Evolutionary conservation across 2,113 vertebrate genomes (phyloP).

Genomic region (Sciurus niger): DNA sequence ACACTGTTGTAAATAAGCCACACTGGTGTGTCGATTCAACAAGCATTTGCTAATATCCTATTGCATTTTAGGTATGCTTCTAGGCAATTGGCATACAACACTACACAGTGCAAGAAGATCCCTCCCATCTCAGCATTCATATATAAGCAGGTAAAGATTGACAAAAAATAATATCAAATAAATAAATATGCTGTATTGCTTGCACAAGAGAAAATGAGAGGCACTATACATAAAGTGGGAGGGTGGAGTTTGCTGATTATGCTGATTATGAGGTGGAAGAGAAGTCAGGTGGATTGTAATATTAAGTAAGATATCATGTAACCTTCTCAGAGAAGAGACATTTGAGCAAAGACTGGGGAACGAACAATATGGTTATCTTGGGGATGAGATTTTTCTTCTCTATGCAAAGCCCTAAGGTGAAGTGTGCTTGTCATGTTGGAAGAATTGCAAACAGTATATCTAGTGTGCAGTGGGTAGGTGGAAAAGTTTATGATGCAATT

Average conservation of each 20-base stretch:
- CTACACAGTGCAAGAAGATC: background rate
- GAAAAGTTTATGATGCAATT: background rate
- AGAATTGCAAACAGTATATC: background rate
- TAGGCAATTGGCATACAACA: background rate
- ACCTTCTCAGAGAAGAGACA: background rate
- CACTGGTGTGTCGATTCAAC: background rate
- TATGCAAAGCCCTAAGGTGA: background rate
- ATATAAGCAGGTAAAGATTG: background rate
- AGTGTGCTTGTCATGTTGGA: too few species aligned
- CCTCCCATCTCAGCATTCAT: background rate
- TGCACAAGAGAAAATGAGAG: background rate
- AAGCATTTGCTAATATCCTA: background rate
- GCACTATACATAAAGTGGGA: background rate
- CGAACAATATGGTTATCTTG: background rate
- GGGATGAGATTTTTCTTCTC: background rate
- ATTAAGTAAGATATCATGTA: background rate
- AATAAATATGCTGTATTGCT: background rate
- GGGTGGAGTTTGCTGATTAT: background rate
- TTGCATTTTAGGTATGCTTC: background rate
- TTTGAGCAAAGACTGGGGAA: background rate
- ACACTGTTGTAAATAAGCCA: background rate
- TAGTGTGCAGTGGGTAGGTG: fast-evolving
- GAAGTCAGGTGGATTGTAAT: background rate
- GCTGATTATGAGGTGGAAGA: background rate
- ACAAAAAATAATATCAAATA: background rate